Conservation (phyloP, 2,797 vertebrate genomes). For the Esox masquinongy region DNA sequence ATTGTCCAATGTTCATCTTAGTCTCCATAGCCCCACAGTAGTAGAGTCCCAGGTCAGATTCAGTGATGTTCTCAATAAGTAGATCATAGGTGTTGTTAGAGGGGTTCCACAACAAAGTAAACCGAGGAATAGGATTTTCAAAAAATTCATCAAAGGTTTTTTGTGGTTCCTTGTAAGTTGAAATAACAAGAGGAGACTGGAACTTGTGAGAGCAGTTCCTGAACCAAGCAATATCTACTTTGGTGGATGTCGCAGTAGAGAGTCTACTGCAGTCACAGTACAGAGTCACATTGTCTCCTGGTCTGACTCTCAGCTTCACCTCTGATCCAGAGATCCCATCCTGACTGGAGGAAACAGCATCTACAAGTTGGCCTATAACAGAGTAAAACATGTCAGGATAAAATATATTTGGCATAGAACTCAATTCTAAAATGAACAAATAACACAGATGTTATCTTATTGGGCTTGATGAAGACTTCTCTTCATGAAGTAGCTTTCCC, state of each 20-base stretch:
- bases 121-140: not conserved
- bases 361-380: too few species aligned
- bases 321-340: constrained; percentile 24
- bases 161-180: not conserved
- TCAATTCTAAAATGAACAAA: too few species aligned
- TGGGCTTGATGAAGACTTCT: too few species aligned
- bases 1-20: not conserved
- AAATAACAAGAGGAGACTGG: constrained; percentile 19
- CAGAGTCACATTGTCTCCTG: constrained; percentile 34
- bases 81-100: constrained; percentile 14
- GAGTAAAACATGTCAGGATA: too few species aligned
- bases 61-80: constrained; percentile 35
- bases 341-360: constrained; percentile 15
- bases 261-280: constrained; percentile 17
- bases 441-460: too few species aligned
- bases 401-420: too few species aligned
- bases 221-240: constrained; percentile 14
- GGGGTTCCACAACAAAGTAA: not conserved
- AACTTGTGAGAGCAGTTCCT: constrained; percentile 33
- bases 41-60: constrained; percentile 43
- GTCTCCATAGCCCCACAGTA: constrained; percentile 19
- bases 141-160: too few species aligned
- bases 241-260: not conserved
- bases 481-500: too few species aligned
- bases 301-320: constrained; percentile 26